These are phyloP conservation scores for Porites cylindrica DNA, from an alignment of 92 coral and sea anemone species.

Conservation along the genomic window DNA sequence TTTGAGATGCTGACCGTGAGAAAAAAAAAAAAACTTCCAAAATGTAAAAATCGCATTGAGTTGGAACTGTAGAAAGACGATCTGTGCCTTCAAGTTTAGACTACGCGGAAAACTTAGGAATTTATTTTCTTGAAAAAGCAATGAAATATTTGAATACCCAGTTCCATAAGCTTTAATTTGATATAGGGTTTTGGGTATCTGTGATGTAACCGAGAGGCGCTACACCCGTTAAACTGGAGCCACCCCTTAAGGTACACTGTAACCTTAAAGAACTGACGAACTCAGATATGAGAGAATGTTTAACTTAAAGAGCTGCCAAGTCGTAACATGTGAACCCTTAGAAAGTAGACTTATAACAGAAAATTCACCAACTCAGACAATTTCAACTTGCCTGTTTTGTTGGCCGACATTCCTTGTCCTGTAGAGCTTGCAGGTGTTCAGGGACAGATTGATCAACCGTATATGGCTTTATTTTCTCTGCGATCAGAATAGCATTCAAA, in stretches of 20 bases:
- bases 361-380: background rate
- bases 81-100: slow-evolving; percentile 1
- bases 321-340: too few species aligned
- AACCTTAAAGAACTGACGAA: too few species aligned
- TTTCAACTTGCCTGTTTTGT: slow-evolving; percentile 15
- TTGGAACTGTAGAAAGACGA: slow-evolving; percentile 11
- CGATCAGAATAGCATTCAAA: slow-evolving; percentile 18
- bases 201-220: slow-evolving; percentile 5
- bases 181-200: too few species aligned
- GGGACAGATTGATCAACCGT: slow-evolving; percentile 7
- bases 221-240: slow-evolving; percentile 14
- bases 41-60: background rate
- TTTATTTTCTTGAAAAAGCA: slow-evolving; percentile 13
- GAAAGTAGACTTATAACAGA: too few species aligned
- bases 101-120: background rate
- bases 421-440: slow-evolving; percentile 33
- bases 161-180: slow-evolving; percentile 15
- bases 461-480: slow-evolving; percentile 35
- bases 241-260: slow-evolving; percentile 22
- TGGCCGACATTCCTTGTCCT: slow-evolving; percentile 42
- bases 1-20: slow-evolving; percentile 6
- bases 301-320: too few species aligned
- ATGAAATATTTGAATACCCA: slow-evolving; percentile 23
- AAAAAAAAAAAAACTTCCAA: slow-evolving; percentile 3
- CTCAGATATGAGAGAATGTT: too few species aligned